Base-by-base conservation (phyloP, 2,888 invertebrate genomes). In the Gnatocerus cornutus region DNA sequence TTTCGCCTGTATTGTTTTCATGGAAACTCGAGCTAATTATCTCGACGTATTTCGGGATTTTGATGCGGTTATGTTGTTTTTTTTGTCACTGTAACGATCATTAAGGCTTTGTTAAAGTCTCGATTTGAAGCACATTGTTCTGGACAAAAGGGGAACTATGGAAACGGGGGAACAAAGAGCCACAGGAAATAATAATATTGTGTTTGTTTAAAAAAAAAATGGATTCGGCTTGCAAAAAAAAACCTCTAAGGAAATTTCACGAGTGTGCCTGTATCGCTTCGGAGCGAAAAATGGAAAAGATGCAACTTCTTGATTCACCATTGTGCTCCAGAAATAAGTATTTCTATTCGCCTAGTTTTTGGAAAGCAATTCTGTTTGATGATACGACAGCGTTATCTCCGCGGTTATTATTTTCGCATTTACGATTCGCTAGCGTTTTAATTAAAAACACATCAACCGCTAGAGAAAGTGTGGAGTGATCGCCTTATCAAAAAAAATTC, bases 121-220 rank as follows among this genome's bases (percentile, higher is more conserved):
- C 50, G 30, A 50, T 50, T 50, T 50, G 9, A 1, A 29, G 30
- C 50, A 50, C 50, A 29, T 50, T 50, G 50, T 50, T 50, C 8
- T 1, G 29, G 7, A 12, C 50, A 50, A 50, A 50, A 29, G 27
- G 50, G 50, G 10, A 50, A 30, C 50, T 50, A 50, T 50, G 50
- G 50, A 14, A 50, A 50, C 50, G 9, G 1, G 10, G n/a, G 8
- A 50, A 50, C 50, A 50, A 50, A 29, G 29, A 8, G 7, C 16
- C 7, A 12, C 6, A 13, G 50, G 50, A 30, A 50, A 50, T 50
- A 50, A 50, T 50, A 50, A 30, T 30, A 50, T 50, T 50, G 50
- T 50, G 48, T 50, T 50, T 50, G 29, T 50, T 50, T n/a, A 30
- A n/a, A 33, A 29, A 29, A 29, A 33, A 12, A 41, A 41, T 6